Evolutionary conservation across 2,888 invertebrate genomes (phyloP).

Genomic region (Lathronympha strigana): DNA sequence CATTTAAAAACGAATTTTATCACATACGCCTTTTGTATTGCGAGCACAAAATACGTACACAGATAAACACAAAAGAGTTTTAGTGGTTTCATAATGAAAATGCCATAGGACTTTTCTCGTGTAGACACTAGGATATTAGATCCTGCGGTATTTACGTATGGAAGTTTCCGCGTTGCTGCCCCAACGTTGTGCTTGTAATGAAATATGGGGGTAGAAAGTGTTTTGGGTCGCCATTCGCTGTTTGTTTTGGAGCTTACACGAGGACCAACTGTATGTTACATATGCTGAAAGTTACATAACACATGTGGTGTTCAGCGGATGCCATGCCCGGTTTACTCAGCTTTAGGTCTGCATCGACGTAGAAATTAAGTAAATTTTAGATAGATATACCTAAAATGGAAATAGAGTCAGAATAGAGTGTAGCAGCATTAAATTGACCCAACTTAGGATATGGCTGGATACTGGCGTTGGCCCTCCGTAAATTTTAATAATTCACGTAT

Average conservation of each 20-base stretch:
- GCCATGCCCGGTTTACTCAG: too few relatives aligned
- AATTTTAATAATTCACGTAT: too few relatives aligned
- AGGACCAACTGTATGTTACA: background rate
- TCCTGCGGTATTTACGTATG: slow-evolving; percentile 18
- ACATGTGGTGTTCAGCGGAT: background rate
- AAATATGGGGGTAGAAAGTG: slow-evolving; percentile 25
- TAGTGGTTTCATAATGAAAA: background rate
- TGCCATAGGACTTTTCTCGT: background rate
- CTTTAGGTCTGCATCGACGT: too few relatives aligned
- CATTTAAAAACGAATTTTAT: background rate
- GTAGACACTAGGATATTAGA: background rate
- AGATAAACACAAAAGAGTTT: background rate
- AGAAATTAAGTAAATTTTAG: too few relatives aligned
- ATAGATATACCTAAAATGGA: too few relatives aligned
- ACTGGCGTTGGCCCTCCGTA: too few relatives aligned
- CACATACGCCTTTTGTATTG: background rate
- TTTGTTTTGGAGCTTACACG: slow-evolving; percentile 11
- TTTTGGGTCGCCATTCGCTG: slow-evolving; percentile 7
- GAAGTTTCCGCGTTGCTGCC: slow-evolving; percentile 19
- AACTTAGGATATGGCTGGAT: too few relatives aligned
- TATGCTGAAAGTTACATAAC: too few relatives aligned
- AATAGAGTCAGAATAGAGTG: too few relatives aligned
- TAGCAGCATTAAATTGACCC: too few relatives aligned
- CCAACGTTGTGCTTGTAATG: slow-evolving; percentile 14
- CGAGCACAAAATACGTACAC: background rate